These are phyloP conservation scores for Petrosia ficiformis DNA, from an alignment of 37 sponge, comb jelly and placozoan species.

Conservation along the genomic window DNA sequence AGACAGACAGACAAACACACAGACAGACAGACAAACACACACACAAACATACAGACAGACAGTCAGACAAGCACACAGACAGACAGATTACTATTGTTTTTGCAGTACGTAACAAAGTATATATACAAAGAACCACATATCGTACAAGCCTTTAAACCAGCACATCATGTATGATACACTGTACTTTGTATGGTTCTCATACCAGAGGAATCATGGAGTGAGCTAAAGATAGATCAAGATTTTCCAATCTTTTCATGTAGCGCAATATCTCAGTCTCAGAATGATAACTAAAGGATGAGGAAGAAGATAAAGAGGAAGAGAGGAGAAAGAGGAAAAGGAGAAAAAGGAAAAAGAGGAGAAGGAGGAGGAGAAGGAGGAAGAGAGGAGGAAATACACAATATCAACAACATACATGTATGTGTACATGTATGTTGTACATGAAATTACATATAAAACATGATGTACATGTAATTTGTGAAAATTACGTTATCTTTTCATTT, in stretches of 20 bases:
- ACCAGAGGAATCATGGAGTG: background rate
- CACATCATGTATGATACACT: background rate
- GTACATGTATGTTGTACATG: constrained; percentile 40
- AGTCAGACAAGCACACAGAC: no score
- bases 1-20: constrained; percentile 11
- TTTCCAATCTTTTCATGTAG: no score
- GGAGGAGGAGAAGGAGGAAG: background rate
- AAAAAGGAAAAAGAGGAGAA: background rate
- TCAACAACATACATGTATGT: background rate
- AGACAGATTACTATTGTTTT: no score
- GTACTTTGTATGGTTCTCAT: no score
- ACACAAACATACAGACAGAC: no score
- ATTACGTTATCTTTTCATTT: background rate
- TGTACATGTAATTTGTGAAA: constrained; percentile 61
- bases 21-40: no score
- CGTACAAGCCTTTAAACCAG: background rate
- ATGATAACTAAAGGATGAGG: no score
- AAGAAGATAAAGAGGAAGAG: background rate
- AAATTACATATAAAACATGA: no score
- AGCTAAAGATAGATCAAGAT: no score
- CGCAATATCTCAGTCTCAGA: no score
- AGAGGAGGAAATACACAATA: constrained; percentile 3
- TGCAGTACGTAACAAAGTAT: background rate
- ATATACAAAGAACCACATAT: background rate
- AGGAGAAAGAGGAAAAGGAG: background rate